Conservation (phyloP, 2,113 vertebrate species). For the Actenoides lindsayi region DNA sequence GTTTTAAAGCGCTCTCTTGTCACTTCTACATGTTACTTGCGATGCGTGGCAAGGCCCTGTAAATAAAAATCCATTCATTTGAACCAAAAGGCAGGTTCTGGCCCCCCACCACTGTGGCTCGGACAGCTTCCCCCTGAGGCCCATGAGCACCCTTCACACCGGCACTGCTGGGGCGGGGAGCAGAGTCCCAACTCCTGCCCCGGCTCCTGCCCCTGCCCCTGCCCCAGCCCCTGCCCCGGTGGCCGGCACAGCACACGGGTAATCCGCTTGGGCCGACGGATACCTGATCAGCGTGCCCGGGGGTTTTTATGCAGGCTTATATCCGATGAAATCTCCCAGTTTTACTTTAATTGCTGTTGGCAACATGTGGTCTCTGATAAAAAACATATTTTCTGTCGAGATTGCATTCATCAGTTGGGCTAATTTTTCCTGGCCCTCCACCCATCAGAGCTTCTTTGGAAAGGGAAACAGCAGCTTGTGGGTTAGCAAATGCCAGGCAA, state of each 20-base stretch:
- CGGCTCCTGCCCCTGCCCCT: no score
- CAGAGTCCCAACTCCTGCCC: not conserved
- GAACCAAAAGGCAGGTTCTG: not conserved
- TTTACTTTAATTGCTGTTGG: conserved; percentile 80
- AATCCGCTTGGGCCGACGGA: not conserved
- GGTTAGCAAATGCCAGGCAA: conserved; percentile 80
- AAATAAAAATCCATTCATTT: not conserved
- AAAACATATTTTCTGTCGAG: conserved; percentile 84
- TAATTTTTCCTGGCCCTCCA: conserved; percentile 84
- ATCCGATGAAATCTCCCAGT: conserved; percentile 74
- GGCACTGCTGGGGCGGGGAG: accelerated
- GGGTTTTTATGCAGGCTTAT: conserved; percentile 54
- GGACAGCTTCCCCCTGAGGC: not conserved
- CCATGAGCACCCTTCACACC: accelerated
- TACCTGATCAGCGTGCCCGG: not conserved
- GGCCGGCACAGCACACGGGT: not conserved
- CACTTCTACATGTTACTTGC: not conserved
- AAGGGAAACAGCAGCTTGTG: conserved; percentile 84
- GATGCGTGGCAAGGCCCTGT: not conserved
- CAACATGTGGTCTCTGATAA: conserved; percentile 84
- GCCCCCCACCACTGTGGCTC: accelerated
- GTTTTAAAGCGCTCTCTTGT: not conserved
- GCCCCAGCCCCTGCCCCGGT: no score
- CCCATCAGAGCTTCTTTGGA: conserved; percentile 77
- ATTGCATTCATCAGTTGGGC: conserved; percentile 81